Percentiles rank a stretch among this genome's conserved stretches.
These are phyloP conservation scores for Alcedo atthis DNA, from an alignment of 2,797 vertebrate species.

Conservation along the genomic window DNA sequence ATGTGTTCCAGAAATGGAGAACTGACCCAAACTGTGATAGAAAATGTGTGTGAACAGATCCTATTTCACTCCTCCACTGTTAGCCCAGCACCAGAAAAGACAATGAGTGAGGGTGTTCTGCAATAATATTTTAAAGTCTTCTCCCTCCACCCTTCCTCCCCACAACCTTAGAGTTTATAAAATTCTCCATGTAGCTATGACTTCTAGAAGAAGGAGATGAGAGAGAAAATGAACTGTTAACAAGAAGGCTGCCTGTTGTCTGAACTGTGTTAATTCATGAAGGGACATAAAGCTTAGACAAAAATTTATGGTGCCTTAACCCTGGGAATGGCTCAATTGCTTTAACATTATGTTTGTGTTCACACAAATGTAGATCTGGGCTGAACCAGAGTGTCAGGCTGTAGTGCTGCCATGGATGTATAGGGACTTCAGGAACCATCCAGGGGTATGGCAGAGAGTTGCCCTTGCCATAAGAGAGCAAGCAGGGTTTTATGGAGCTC, in stretches of 20 bases:
- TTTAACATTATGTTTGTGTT: conserved; percentile 10
- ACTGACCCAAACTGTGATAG: neutral
- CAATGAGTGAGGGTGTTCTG: neutral
- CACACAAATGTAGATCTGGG: neutral
- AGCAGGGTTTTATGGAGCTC: neutral
- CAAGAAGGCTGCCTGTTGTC: conserved; percentile 4
- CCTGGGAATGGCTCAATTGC: neutral
- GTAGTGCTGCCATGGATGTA: accelerated
- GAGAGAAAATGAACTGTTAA: conserved; percentile 39
- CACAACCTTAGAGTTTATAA: neutral
- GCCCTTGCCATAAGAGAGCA: neutral
- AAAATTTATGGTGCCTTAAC: conserved; percentile 11
- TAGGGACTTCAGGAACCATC: neutral
- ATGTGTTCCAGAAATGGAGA: neutral
- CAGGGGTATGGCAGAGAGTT: neutral
- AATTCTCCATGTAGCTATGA: conserved; percentile 7
- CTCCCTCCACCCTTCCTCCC: too few species aligned
- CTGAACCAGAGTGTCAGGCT: neutral
- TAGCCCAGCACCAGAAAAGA: neutral
- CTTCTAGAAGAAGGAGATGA: conserved; percentile 32
- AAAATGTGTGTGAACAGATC: neutral
- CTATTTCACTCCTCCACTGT: neutral
- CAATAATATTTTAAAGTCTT: neutral
- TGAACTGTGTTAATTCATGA: conserved; percentile 40
- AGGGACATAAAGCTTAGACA: conserved; percentile 13